Evolutionary conservation across 2,888 invertebrate species (phyloP), one percentile per base, ranked within the genome.

Genomic region (Leptopilina syphax): DNA sequence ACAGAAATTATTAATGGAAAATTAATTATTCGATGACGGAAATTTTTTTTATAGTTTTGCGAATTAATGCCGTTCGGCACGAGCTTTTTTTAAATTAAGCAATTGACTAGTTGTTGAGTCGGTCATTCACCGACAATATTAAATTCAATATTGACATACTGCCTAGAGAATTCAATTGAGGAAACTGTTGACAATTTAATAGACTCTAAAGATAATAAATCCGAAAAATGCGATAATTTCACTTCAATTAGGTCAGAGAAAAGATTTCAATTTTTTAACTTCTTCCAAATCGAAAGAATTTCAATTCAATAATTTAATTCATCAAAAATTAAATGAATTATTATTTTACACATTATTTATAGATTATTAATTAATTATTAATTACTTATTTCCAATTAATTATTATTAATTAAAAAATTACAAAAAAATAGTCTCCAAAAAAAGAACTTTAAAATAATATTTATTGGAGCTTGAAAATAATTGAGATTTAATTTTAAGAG

Each of bases 111-210:
- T 57, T n/a, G 9, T 13, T 65, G 34, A 65, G 73, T 57, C 34
- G 73, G 57, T 41, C 57, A 73, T 41, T 57, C 34, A 4, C 41
- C 50, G 34, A n/a, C 9, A 13, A 54, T 73, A 34, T 34, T 73
- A 73, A 57, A 57, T n/a, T 73, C 57, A 73, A 73, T 73, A 73
- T 73, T 73, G 57, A 73, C 57, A 34, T 54, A 27, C 27, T 73
- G 34, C 3, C 34, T 10, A 9, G 3, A 34, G 73, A 57, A 57
- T 73, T 57, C 57, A 57, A 18, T 57, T 57, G 57, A 73, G 9
- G n/a, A 34, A 73, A 34, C n/a, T 57, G 54, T 54, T 44, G 57
- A 34, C 73, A 70, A 6, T 68, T 10, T 27, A 68, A 57, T 57
- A 73, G 54, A 34, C 13, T n/a, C 3, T 34, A 34, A 34, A 73